Percentiles rank a stretch among this genome's conserved stretches.
Conservation (phyloP, 2,888 invertebrate genomes). For the Congeria kusceri region DNA sequence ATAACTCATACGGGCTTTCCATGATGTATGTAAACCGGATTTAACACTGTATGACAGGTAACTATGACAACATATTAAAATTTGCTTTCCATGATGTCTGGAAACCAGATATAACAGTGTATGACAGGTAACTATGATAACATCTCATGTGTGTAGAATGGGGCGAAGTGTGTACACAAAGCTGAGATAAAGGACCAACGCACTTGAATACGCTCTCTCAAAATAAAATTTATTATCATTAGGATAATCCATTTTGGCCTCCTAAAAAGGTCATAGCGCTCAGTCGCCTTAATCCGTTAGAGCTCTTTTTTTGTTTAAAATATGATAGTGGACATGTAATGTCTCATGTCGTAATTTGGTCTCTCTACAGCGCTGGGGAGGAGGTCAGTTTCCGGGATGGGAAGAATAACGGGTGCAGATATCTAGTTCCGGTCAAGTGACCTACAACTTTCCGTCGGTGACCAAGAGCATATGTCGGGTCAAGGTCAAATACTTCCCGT, state of each 20-base stretch:
- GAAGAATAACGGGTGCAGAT: constrained; percentile 87
- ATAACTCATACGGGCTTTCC: constrained; percentile 50
- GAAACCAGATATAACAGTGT: constrained; percentile 9
- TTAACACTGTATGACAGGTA: constrained; percentile 73
- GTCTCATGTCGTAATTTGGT: too few species aligned
- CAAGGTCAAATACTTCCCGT: constrained; percentile 87
- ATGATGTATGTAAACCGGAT: constrained; percentile 67
- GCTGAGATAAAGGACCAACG: too few species aligned
- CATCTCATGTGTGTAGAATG: too few species aligned
- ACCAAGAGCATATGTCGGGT: constrained; percentile 87
- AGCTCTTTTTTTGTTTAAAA: too few species aligned
- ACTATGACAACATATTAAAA: not conserved
- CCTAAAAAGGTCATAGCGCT: too few species aligned
- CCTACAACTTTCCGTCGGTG: constrained; percentile 87
- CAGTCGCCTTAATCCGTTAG: too few species aligned
- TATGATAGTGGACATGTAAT: too few species aligned
- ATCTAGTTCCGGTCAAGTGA: constrained; percentile 86
- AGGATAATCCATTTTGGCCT: too few species aligned
- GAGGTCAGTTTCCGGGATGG: constrained; percentile 86
- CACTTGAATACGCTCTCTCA: too few species aligned
- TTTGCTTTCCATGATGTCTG: not conserved
- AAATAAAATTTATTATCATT: too few species aligned
- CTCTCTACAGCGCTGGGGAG: constrained; percentile 86
- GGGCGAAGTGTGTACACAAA: too few species aligned
- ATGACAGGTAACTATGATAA: too few species aligned